Evolutionary conservation across 2,797 vertebrate species (phyloP).

Genomic region (Dryobates pubescens): DNA sequence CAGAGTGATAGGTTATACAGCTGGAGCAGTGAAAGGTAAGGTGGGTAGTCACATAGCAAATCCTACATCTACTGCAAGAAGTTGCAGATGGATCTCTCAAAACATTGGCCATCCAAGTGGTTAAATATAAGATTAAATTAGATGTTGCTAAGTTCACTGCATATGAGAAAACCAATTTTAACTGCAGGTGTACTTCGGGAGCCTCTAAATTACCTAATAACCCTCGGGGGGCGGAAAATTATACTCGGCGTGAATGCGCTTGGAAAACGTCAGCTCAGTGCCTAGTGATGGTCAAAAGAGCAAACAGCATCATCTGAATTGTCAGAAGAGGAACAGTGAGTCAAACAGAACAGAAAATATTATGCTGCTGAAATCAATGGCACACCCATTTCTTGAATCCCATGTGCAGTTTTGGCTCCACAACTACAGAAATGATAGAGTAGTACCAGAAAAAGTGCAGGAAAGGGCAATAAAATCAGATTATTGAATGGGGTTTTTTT

Average conservation of each 20-base stretch:
- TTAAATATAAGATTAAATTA: conserved; percentile 34
- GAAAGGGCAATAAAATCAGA: conserved; percentile 30
- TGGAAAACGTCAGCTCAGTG: conserved; percentile 3
- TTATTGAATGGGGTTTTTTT: neutral
- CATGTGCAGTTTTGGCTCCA: neutral
- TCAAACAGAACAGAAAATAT: conserved; percentile 31
- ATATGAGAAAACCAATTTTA: conserved; percentile 39
- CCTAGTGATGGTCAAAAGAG: conserved; percentile 32
- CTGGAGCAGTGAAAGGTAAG: neutral
- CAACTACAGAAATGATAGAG: conserved; percentile 30
- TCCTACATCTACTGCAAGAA: neutral
- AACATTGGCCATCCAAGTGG: neutral
- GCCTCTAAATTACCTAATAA: conserved; percentile 54
- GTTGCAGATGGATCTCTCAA: neutral
- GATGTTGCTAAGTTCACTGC: neutral
- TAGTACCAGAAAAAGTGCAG: neutral
- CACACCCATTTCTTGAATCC: neutral
- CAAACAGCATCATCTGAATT: conserved; percentile 33
- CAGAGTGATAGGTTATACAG: neutral
- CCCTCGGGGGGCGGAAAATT: neutral
- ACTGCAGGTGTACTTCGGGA: neutral
- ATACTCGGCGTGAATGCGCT: conserved; percentile 13
- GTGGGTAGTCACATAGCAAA: neutral
- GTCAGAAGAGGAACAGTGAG: conserved; percentile 18
- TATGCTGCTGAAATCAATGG: conserved; percentile 3